Base-by-base conservation (phyloP, 2,113 vertebrate species). In the Ammodytes marinus region DNA sequence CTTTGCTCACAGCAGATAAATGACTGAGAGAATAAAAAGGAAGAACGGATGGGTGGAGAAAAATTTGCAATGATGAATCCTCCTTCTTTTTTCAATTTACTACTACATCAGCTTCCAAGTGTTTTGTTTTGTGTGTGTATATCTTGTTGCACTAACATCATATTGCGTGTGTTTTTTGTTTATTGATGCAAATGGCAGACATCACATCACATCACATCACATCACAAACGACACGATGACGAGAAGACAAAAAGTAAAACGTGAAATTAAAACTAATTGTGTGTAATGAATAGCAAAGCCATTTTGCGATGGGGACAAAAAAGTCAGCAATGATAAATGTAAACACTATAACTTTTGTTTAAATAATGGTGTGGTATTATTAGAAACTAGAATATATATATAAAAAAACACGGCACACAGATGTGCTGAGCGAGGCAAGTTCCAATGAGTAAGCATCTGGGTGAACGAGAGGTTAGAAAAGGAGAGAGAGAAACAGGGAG, bases 361-460 rank as follows among this genome's bases (percentile, higher is more conserved):
- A 66, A 76, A 42, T 69, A 53, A 74, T 49, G 19, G 15, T 43
- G 19, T 60, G 19, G 19, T 70, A 60, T 78, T 74, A 81, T 77
- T 83, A 86, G 81, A 85, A 68, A 73, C 69, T 61, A 54, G 63
- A 83, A 54, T 42, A 77, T 78, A n/a, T n/a, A n/a, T n/a, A n/a
- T n/a, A 47, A 83, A 19, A 57, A 46, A 71, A 52, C 52, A 66
- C 68, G 58, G 39, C 59, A 19, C 71, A 50, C 72, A 46, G 64
- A 86, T 77, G 58, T 79, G 84, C 87, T 88, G 88, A 89, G 14
- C 8, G 46, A 68, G 73, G 78, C 70, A 67, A 77, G 71, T 65
- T 65, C 66, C 63, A 47, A 61, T 75, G 87, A 90, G 87, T 35
- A 81, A 88, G 79, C 78, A 83, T 75, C 54, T 69, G 74, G 80